A percentile compares a stretch with the other conserved stretches of the same genome.
Conservation (phyloP, 92 coral and sea anemone genomes). For the Umimayanthus chanpuru region DNA sequence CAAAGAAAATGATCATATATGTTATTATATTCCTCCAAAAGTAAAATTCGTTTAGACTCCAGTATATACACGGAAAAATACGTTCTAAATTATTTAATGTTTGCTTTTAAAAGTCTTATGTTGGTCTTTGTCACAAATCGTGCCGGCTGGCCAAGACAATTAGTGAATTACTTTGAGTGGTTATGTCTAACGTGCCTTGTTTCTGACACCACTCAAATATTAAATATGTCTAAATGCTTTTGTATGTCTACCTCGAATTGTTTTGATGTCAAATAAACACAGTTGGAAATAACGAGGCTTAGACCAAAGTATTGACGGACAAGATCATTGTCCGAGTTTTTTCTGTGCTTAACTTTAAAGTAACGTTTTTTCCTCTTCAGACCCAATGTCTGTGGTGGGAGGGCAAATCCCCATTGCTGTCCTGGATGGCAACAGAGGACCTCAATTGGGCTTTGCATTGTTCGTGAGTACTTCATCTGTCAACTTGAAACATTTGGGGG, state of each 20-base stretch:
- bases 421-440: slow-evolving; percentile 86
- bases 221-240: neutral
- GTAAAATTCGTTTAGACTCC: too few relatives aligned
- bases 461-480: slow-evolving; percentile 69
- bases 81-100: too few relatives aligned
- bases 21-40: too few relatives aligned
- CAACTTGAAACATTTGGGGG: too few relatives aligned
- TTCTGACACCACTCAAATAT: neutral
- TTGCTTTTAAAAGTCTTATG: neutral
- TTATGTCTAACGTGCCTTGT: neutral
- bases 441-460: slow-evolving; percentile 81
- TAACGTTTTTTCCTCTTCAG: slow-evolving; percentile 35
- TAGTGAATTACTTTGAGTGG: too few relatives aligned
- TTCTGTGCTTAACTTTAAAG: neutral
- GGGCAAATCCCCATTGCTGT: slow-evolving; percentile 71
- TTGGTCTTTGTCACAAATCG: neutral
- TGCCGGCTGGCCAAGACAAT: neutral
- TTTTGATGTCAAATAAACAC: neutral
- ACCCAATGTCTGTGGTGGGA: slow-evolving; percentile 92
- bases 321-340: neutral
- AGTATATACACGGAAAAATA: too few relatives aligned
- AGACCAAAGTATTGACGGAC: neutral
- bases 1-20: neutral
- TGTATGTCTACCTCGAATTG: neutral
- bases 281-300: neutral